Evolutionary conservation across 1,140 invertebrate genomes (phyloP), one percentile per base, ranked within the genome.

Genomic region (Panonychus citri): DNA sequence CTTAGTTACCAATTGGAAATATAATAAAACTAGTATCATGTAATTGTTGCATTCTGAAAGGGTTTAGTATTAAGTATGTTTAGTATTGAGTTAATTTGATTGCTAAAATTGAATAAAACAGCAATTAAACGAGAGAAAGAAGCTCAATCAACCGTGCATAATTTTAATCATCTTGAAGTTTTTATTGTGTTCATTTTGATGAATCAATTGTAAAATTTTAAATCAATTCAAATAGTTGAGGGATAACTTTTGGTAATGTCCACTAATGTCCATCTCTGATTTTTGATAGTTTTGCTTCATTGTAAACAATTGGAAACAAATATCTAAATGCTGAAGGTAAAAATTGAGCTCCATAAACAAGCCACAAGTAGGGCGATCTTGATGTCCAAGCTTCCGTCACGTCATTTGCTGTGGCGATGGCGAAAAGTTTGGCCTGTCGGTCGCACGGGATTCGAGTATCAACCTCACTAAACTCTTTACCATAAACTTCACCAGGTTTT

Each of bases 351-450:
- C 12, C 24, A 51, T 51, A 51, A 27, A 25, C 17, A 2, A 17
- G 13, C 17, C 17, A 26, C 25, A 51, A 19, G 27, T 21, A 28
- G 8, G 49, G 49, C 13, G 25, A 25, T 17, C 5, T 5, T 17
- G 49, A 51, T 2, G 28, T 51, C 49, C 49, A 51, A 28, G 28
- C 77, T 70, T 85, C 80, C 53, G 77, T 67, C 53, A 84, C 61
- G 68, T 78, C 75, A 67, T 87, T 87, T 15, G 80, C 81, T 34
- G 88, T 73, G 15, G 82, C 80, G 19, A 83, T 68, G 0, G 78
- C 77, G 68, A 77, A 80, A 3, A 88, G 68, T 60, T 77, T 65
- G 1, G 76, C 82, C 70, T 84, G 88, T 28, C 84, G 72, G 62
- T 79, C 74, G 1, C 76, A 73, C 3, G 74, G 76, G 73, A 88